Base-by-base conservation (phyloP, 1,140 invertebrate species). In the Stenopsyche tienmushanensis region DNA sequence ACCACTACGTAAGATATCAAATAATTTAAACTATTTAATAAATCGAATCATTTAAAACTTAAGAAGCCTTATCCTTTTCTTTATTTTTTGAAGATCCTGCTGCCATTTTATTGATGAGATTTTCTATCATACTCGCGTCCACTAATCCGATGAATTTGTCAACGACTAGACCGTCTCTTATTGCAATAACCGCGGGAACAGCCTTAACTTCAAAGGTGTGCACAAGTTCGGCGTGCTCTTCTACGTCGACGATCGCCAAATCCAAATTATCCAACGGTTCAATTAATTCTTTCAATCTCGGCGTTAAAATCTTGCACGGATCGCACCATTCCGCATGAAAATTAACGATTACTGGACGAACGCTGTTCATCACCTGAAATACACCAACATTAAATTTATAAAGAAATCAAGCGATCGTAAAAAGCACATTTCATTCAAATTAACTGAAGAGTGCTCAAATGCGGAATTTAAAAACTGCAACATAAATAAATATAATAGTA, bases 241-340 rank as follows among this genome's bases (percentile, higher is more conserved):
- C 96, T 10, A 98, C 92, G 81, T 98, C 92, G 1, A 98, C 87
- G 58, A 95, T 90, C 2, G 95, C 96, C 68, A 98, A 80, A 77
- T 96, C 84, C 42, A 98, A 83, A 54, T 91, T 85, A 7, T 88
- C 84, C 55, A 90, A 85, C 10, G 87, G 86, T 62, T 87, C 88
- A 20, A 97, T 83, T 2, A 96, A 76, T 71, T 89, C 86, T 74
- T 93, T 90, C 71, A 98, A 83, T 75, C 94, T 89, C 10, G 96
- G 96, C 10, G 91, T 95, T 1, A 98, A 81, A 60, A 96, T 88
- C 79, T 96, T 96, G 77, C 96, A 98, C 0, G 96, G 96, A 73
- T 96, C 94, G 79, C 96, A 88, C 96, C 96, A 98, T 69, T 93
- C 90, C 2, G 91, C 91, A 72, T 93, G 91, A 73, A 92, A 93